A percentile compares a stretch with the other conserved stretches of the same genome.
phyloP scores from a whole-genome alignment of 2,113 vertebrate species.

The Cyanoderma ruficeps region DNA sequence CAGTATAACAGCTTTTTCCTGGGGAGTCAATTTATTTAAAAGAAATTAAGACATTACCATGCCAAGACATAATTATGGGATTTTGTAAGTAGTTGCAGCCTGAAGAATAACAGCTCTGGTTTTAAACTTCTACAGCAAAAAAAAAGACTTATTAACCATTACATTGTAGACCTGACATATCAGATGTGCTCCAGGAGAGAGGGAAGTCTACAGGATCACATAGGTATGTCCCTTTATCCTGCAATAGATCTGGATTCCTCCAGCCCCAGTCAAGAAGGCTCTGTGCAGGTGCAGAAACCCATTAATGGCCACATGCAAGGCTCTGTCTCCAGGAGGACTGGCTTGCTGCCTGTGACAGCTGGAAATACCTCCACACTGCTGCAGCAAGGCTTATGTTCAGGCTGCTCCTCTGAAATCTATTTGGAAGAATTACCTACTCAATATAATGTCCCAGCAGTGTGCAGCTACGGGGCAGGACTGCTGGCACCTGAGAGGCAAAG shows the following conservation, averaged over 20 bases:
- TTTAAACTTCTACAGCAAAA: not conserved
- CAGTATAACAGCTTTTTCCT: slow-evolving; percentile 11
- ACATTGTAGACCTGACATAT: not conserved
- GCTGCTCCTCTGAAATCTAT: not conserved
- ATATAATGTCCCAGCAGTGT: not conserved
- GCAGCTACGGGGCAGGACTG: not conserved
- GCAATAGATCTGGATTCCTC: not conserved
- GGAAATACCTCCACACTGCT: not conserved
- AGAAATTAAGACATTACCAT: not conserved
- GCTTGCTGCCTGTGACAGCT: not conserved
- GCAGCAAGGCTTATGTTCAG: not conserved
- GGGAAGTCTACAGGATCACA: rapidly evolving
- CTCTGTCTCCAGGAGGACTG: not conserved
- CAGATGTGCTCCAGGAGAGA: not conserved
- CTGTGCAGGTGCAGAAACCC: not conserved
- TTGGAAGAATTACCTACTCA: not conserved
- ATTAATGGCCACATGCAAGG: not conserved
- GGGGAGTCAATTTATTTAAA: slow-evolving; percentile 20
- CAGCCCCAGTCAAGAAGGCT: not conserved
- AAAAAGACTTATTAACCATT: not conserved
- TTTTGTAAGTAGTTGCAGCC: not conserved
- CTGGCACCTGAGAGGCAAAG: not conserved
- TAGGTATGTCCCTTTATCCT: not conserved
- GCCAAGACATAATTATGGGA: not conserved
- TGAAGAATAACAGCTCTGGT: not conserved